Percentiles rank a stretch among this genome's conserved stretches.
phyloP scores from a whole-genome alignment of 1,140 invertebrate species.

The Diorhabda carinulata region DNA sequence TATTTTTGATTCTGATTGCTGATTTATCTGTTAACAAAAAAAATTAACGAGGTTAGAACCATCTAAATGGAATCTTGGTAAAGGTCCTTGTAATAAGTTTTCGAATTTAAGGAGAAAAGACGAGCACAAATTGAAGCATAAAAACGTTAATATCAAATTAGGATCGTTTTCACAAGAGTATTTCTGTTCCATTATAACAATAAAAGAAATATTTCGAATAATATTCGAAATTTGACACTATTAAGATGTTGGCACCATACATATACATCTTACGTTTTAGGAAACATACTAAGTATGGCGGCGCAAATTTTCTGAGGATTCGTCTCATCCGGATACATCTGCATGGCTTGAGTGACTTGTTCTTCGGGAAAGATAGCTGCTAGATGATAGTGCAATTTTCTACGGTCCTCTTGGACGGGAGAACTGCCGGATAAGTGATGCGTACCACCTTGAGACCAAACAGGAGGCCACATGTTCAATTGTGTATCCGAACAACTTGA shows the following conservation, averaged over 20 bases:
- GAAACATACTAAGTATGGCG: constrained; percentile 74
- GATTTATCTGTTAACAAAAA: too few relatives aligned
- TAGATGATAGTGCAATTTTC: constrained; percentile 77
- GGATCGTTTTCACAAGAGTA: too few relatives aligned
- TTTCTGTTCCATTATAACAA: too few relatives aligned
- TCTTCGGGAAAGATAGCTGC: constrained; percentile 84
- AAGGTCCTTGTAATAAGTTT: too few relatives aligned
- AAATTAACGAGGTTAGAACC: too few relatives aligned
- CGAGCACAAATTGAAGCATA: too few relatives aligned
- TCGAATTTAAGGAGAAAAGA: too few relatives aligned
- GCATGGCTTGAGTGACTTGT: constrained; percentile 80
- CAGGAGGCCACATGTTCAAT: constrained; percentile 52
- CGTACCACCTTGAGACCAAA: constrained; percentile 33
- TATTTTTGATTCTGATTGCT: too few relatives aligned
- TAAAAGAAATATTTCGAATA: too few relatives aligned
- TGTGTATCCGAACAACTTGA: constrained; percentile 64
- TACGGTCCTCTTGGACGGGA: constrained; percentile 62
- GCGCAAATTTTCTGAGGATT: constrained; percentile 86
- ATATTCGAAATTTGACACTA: too few relatives aligned
- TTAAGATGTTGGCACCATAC: not conserved
- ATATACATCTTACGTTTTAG: constrained; percentile 47
- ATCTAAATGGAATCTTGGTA: too few relatives aligned
- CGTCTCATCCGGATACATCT: constrained; percentile 78
- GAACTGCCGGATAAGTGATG: constrained; percentile 49
- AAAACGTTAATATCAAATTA: too few relatives aligned